Percentiles rank a stretch among this genome's conserved stretches.
Evolutionary conservation across 1,140 invertebrate species (phyloP).

Genomic region (Drosophila pectinifera): DNA sequence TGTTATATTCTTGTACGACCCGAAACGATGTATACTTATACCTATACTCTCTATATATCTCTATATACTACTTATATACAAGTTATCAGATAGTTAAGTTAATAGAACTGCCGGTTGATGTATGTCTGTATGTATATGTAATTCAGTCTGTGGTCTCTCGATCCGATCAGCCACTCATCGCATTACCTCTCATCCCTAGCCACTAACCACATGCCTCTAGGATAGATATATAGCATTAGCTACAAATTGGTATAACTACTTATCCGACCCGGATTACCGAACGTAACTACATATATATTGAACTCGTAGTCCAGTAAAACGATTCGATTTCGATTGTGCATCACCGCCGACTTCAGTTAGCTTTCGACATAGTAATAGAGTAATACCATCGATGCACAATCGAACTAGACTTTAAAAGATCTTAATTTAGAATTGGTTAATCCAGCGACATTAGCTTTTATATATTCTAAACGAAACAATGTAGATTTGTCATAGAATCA

Average conservation of each 20-base stretch:
- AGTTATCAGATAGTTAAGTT: constrained; percentile 37
- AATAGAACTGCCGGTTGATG: constrained; percentile 50
- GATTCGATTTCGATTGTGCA: neutral
- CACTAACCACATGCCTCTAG: constrained; percentile 3
- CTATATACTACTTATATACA: constrained; percentile 24
- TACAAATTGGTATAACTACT: constrained; percentile 12
- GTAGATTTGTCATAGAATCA: constrained; percentile 8
- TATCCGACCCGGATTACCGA: constrained; percentile 5
- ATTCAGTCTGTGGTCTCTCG: constrained; percentile 20
- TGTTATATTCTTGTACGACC: constrained; percentile 29
- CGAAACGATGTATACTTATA: constrained; percentile 11
- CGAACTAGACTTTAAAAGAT: neutral
- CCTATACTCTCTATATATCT: constrained; percentile 25
- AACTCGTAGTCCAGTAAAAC: constrained; percentile 15
- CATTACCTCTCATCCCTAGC: constrained; percentile 11
- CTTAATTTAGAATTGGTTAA: constrained; percentile 4
- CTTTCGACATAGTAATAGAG: neutral
- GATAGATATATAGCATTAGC: constrained; percentile 23
- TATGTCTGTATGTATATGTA: constrained; percentile 48
- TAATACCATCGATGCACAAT: neutral
- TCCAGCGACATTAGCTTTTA: neutral
- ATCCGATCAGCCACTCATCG: constrained; percentile 11
- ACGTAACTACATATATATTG: constrained; percentile 5
- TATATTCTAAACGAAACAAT: neutral
- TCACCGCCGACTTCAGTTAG: neutral